These are phyloP conservation scores for Drosophila subquinaria DNA, from an alignment of 2,888 invertebrate genomes.

Conservation along the genomic window DNA sequence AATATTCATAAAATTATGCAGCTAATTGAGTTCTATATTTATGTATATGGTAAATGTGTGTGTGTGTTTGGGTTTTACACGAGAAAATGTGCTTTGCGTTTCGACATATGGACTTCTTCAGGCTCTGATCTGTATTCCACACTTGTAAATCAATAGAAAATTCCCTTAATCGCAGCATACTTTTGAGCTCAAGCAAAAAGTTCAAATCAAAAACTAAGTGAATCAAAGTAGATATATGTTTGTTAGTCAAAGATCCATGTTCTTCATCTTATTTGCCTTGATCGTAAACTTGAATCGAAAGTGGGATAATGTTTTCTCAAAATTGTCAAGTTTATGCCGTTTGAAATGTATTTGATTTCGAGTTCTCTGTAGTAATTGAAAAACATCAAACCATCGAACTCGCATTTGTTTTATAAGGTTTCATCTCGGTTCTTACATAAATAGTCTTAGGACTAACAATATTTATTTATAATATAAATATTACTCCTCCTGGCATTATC, in stretches of 20 bases:
- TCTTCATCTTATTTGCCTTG: not conserved
- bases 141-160: not conserved
- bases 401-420: constrained; percentile 8
- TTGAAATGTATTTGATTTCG: not conserved
- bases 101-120: not conserved
- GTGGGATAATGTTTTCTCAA: not conserved
- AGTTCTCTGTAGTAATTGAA: not conserved
- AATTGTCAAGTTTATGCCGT: not conserved
- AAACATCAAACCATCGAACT: constrained; percentile 1
- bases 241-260: not conserved
- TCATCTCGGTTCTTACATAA: constrained; percentile 21
- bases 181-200: not conserved
- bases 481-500: not conserved
- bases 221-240: not conserved
- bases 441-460: constrained; percentile 35
- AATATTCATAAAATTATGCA: constrained; percentile 38
- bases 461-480: constrained; percentile 26
- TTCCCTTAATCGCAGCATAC: constrained; percentile 9
- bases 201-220: not conserved
- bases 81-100: constrained; percentile 6
- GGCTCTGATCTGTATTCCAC: not conserved
- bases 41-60: not conserved
- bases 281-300: not conserved
- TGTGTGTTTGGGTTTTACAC: constrained; percentile 5
- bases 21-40: constrained; percentile 34